A percentile compares a stretch with the other conserved stretches of the same genome.
These are phyloP conservation scores for Bombus haemorrhoidalis DNA, from an alignment of 1,140 invertebrate species.

Conservation along the genomic window DNA sequence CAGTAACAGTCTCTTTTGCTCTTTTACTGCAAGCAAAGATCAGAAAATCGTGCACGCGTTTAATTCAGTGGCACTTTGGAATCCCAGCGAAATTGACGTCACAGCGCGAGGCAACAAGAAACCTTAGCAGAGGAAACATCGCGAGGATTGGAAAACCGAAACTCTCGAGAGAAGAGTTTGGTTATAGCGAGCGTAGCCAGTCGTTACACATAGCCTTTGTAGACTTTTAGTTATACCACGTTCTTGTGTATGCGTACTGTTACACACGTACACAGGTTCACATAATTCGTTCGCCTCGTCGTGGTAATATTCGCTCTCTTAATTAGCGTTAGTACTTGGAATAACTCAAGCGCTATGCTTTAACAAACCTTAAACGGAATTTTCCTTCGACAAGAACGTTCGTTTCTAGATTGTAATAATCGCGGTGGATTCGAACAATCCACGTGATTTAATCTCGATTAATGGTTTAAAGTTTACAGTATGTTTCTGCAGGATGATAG, in stretches of 20 bases:
- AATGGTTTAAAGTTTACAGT: neutral
- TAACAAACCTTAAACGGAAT: constrained; percentile 1
- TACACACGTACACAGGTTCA: neutral
- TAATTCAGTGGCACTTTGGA: neutral
- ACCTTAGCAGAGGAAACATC: constrained; percentile 9
- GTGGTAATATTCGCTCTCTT: neutral
- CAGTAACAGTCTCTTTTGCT: neutral
- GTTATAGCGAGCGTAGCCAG: neutral
- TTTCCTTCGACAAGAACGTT: neutral
- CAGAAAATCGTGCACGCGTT: neutral
- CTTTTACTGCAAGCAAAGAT: neutral
- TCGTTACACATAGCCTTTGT: constrained; percentile 1
- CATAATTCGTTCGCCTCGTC: neutral
- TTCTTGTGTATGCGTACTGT: neutral
- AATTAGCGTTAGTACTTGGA: neutral
- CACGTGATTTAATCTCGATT: neutral
- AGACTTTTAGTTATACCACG: constrained; percentile 6
- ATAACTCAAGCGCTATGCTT: neutral
- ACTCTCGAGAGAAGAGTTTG: constrained; percentile 10
- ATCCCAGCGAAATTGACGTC: neutral
- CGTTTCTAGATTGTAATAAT: too few species aligned
- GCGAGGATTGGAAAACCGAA: constrained; percentile 11
- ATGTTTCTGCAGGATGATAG: too few species aligned
- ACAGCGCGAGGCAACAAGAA: neutral
- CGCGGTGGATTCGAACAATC: neutral